These are phyloP conservation scores for Uria lomvia DNA, from an alignment of 2,113 vertebrate genomes.

Conservation along the genomic window DNA sequence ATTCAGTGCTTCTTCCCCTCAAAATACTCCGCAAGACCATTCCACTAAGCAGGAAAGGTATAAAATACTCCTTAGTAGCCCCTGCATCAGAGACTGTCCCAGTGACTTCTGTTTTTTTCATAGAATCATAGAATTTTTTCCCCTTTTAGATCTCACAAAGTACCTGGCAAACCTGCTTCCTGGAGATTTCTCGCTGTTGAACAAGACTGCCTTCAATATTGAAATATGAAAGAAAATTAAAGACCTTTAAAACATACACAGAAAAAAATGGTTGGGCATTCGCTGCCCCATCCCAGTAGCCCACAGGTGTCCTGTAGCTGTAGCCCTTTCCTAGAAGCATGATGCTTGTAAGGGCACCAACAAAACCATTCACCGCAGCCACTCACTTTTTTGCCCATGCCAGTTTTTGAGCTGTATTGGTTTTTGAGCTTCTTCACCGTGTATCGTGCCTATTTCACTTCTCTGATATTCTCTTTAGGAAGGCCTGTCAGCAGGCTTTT, in stretches of 20 bases:
- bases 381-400: background rate
- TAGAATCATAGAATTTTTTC: too few species aligned
- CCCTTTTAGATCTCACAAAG: background rate
- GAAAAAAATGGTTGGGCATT: background rate
- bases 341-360: background rate
- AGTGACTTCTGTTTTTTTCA: background rate
- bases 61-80: background rate
- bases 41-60: background rate
- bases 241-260: rapidly evolving
- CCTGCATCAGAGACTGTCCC: background rate
- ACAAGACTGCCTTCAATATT: background rate
- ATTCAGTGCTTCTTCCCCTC: background rate
- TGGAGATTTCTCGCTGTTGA: background rate
- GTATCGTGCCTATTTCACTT: background rate
- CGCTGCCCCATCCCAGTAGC: background rate
- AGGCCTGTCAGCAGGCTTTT: background rate
- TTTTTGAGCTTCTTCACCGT: background rate
- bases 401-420: background rate
- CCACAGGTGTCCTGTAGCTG: background rate
- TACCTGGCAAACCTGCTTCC: background rate
- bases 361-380: background rate
- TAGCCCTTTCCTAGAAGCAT: background rate
- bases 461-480: background rate
- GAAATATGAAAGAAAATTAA: background rate
- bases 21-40: background rate